Base-by-base conservation (phyloP, 1,140 invertebrate species). In the Wiebesia pumilae region DNA sequence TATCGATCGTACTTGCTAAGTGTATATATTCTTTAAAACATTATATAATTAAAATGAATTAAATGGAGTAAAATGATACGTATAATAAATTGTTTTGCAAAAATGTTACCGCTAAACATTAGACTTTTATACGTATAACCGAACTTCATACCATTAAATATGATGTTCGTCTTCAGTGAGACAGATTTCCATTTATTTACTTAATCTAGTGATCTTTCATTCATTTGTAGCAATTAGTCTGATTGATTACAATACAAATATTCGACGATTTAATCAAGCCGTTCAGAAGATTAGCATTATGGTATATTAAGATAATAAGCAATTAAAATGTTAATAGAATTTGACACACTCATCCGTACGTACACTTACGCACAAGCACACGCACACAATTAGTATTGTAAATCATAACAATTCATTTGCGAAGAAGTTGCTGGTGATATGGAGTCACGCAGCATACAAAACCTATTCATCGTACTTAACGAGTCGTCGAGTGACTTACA, bases 261-360 rank as follows among this genome's bases (percentile, higher is more conserved):
- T 40, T 81, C 3, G 16, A 24, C 27, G 27, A 75, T 62, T 35
- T 67, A 78, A 83, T 82, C 51, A 62, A 83, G 78, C 62, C 58
- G n/a, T 81, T 30, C 24, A 38, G 0, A 77, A 47, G 21, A 69
- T 27, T 54, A 40, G 62, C 21, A 43, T 54, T 54, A 58, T 47
- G 14, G 69, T 71, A 87, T 87, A 87, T 87, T 80, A 80, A 71
- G 75, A 80, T 87, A 83, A 83, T 80, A 62, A 80, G 79, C 35
- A 38, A 27, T 54, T 24, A 43, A 58, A 38, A 58, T 24, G 65
- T 65, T 85, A 71, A 85, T 81, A 54, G 43, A 75, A 16, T 12
- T 27, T 1, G 10, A 40, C 19, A 27, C 0, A 27, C 19, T 69
- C 10, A 35, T 35, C 12, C 33, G 10, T 24, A 40, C 21, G 24